Conservation (phyloP, 2,888 invertebrate species). For the Latrodectus elegans region DNA sequence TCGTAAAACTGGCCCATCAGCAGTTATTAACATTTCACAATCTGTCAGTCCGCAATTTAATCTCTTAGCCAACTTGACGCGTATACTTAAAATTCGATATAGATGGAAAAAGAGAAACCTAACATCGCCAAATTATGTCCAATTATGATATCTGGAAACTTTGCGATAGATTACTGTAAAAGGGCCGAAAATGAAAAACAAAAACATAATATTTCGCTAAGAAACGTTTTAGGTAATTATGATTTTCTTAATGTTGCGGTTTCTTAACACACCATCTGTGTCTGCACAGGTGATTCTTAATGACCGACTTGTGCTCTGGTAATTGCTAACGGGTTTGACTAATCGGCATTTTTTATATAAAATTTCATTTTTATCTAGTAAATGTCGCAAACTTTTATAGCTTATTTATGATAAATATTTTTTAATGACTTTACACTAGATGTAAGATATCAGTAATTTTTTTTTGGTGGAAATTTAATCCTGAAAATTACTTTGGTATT, state of each 20-base stretch:
- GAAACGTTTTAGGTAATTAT: conserved; percentile 37
- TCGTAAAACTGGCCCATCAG: conserved; percentile 23
- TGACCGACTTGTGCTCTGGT: conserved; percentile 13
- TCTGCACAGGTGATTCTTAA: conserved; percentile 32
- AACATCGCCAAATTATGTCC: conserved; percentile 33
- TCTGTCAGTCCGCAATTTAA: conserved; percentile 33
- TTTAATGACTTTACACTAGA: background rate
- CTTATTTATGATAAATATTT: background rate
- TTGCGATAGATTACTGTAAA: conserved; percentile 26
- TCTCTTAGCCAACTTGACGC: conserved; percentile 9
- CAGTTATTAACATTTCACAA: conserved; percentile 47
- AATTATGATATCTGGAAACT: conserved; percentile 33
- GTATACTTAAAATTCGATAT: conserved; percentile 35
- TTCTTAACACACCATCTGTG: conserved; percentile 22
- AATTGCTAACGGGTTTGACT: conserved; percentile 17
- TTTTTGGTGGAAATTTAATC: no score
- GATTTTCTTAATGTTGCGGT: conserved; percentile 34
- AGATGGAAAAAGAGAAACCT: conserved; percentile 13
- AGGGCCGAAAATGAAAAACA: conserved; percentile 16
- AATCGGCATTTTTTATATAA: conserved; percentile 10
- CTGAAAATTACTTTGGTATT: no score
- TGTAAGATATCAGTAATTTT: no score
- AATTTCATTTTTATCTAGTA: background rate
- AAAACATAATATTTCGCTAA: conserved; percentile 5
- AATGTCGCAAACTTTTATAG: background rate